These are phyloP conservation scores for Drosophila multiciliata DNA, from an alignment of 2,888 invertebrate genomes.

Conservation along the genomic window DNA sequence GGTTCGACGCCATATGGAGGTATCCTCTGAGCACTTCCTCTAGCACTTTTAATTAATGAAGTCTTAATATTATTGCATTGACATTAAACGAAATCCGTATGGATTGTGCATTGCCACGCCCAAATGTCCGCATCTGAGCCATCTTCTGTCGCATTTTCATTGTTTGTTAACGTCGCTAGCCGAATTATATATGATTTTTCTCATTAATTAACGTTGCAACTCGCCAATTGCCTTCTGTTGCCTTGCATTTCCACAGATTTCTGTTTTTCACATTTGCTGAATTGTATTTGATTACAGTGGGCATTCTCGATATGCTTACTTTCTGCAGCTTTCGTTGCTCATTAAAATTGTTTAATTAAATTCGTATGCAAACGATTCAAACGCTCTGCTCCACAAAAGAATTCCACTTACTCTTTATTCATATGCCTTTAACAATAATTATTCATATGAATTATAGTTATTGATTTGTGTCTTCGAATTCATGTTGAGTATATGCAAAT, in stretches of 20 bases:
- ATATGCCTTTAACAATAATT: conserved; percentile 12
- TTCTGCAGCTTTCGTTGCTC: conserved; percentile 45
- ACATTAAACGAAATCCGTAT: conserved; percentile 71
- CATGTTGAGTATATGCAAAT: neutral
- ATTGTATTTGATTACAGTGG: conserved; percentile 62
- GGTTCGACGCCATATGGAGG: conserved; percentile 16
- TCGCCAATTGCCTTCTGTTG: conserved; percentile 54
- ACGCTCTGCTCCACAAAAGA: conserved; percentile 9
- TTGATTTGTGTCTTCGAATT: neutral
- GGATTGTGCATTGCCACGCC: conserved; percentile 37
- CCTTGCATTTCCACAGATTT: neutral
- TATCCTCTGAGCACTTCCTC: conserved; percentile 19
- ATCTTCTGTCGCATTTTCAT: conserved; percentile 14
- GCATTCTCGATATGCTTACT: conserved; percentile 41
- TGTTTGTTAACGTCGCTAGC: neutral
- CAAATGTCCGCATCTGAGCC: conserved; percentile 9
- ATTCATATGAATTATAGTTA: conserved; percentile 1
- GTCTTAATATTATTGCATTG: conserved; percentile 80
- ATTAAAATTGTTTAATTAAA: conserved; percentile 62
- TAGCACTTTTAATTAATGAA: conserved; percentile 79
- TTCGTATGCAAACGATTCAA: conserved; percentile 31
- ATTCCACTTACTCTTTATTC: neutral
- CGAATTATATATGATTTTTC: conserved; percentile 65
- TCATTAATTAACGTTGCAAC: conserved; percentile 69
- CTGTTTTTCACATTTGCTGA: conserved; percentile 33